Evolutionary conservation across 2,113 vertebrate genomes (phyloP), one percentile per base, ranked within the genome.

Genomic region (Gavia stellata): DNA sequence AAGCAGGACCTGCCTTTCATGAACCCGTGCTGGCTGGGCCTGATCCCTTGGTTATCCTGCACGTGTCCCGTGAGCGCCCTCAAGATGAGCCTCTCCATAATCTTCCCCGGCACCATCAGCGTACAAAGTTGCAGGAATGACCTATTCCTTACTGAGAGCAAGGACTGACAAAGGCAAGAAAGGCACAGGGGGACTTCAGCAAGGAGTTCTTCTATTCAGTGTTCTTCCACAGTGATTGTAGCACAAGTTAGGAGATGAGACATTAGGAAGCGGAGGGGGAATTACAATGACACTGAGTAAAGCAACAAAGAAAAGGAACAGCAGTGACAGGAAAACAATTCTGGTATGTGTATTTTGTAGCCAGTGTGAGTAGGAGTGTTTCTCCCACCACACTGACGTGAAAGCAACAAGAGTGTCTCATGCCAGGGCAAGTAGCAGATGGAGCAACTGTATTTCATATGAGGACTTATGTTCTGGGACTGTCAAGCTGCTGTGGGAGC

Each of bases 351-450:
- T 82, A 49, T 85, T 88, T 94, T 85, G 70, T 63, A 91, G 44
- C 47, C 36, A 40, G 55, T n/a, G 18, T 63, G 71, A 73, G 86
- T 86, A 92, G 89, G 83, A 97, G 68, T 84, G 75, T 91, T 96
- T 91, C 86, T 84, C 26, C 73, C 81, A 84, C 56, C 84, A 91
- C 65, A 75, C 29, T 89, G 81, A 45, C 8, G 3, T 62, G 74
- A 90, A 90, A 96, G 53, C 36, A 80, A 65, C 56, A 75, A 63
- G 71, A 65, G 36, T 10, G 3, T 49, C 59, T 87, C 77, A n/a
- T 85, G 66, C 78, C 84, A 94, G 56, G 49, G 70, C n/a, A 53
- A 96, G 47, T 36, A 92, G 70, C 84, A 94, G 85, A 94, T 89
- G 68, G 70, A 94, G 65, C 38, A 87, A 68, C 68, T 85, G 38